Evolutionary conservation across 2,113 vertebrate genomes (phyloP).

Genomic region (Myocastor coypus): DNA sequence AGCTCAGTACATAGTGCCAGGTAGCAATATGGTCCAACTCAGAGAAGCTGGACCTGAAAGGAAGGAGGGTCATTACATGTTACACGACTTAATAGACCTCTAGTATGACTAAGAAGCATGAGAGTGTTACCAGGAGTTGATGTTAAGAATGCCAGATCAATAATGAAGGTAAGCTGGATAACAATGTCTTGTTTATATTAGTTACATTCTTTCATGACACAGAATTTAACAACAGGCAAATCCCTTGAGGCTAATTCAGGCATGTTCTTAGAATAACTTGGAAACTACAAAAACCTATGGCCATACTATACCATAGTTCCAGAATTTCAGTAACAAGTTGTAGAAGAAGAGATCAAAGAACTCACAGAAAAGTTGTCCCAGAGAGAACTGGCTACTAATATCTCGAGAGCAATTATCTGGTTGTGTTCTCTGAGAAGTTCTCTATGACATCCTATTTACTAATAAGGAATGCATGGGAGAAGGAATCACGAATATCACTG

Average conservation of each 20-base stretch:
- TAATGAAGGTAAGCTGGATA: background rate
- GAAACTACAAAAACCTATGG: background rate
- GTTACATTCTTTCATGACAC: background rate
- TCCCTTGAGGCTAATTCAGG: background rate
- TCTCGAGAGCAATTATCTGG: background rate
- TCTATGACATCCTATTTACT: background rate
- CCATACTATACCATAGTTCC: background rate
- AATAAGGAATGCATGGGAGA: background rate
- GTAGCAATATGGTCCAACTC: background rate
- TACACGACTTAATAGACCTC: background rate
- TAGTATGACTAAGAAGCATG: background rate
- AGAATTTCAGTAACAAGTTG: background rate
- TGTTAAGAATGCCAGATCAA: background rate
- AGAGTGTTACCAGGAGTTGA: background rate
- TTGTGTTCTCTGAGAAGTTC: background rate
- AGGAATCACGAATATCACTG: background rate
- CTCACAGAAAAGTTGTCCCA: background rate
- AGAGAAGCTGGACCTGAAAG: background rate
- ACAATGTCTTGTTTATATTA: background rate
- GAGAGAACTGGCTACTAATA: background rate
- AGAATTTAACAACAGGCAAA: background rate
- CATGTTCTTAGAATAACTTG: background rate
- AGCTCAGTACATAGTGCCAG: background rate
- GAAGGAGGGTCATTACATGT: background rate
- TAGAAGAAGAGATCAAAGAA: background rate